Evolutionary conservation across 1,140 invertebrate genomes (phyloP).

Genomic region (Xylocopa sonorina): DNA sequence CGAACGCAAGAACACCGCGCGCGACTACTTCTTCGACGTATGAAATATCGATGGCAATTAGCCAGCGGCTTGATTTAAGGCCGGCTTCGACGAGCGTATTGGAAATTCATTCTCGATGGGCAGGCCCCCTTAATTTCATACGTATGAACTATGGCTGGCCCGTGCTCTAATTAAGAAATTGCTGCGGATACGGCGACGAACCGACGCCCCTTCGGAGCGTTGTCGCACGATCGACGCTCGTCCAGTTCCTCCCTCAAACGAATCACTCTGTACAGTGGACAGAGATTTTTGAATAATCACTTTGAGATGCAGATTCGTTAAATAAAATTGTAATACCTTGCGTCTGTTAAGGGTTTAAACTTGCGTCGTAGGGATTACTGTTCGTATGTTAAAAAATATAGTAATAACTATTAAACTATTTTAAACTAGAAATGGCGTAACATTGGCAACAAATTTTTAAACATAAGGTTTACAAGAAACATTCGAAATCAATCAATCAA

Average conservation of each 20-base stretch:
- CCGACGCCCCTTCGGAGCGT: neutral
- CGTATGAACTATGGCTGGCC: conserved; percentile 12
- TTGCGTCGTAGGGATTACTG: too few species aligned
- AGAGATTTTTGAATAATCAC: too few species aligned
- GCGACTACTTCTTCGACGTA: conserved; percentile 24
- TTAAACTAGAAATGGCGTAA: too few species aligned
- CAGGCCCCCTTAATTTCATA: conserved; percentile 29
- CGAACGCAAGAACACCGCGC: neutral
- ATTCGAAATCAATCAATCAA: too few species aligned
- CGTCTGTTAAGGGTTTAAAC: too few species aligned
- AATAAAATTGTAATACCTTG: too few species aligned
- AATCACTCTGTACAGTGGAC: neutral
- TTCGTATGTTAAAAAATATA: too few species aligned
- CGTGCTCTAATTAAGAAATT: conserved; percentile 42
- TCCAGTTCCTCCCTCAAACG: neutral
- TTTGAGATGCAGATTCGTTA: too few species aligned
- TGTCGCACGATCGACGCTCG: neutral
- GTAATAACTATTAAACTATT: too few species aligned
- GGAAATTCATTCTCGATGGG: conserved; percentile 36
- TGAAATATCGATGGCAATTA: conserved; percentile 51
- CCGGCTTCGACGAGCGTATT: conserved; percentile 21
- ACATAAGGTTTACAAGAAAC: too few species aligned
- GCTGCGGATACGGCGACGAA: neutral
- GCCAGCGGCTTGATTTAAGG: conserved; percentile 47
- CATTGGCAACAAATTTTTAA: too few species aligned